phyloP scores from a whole-genome alignment of 1,140 invertebrate species.

The Sitobion miscanthi region DNA sequence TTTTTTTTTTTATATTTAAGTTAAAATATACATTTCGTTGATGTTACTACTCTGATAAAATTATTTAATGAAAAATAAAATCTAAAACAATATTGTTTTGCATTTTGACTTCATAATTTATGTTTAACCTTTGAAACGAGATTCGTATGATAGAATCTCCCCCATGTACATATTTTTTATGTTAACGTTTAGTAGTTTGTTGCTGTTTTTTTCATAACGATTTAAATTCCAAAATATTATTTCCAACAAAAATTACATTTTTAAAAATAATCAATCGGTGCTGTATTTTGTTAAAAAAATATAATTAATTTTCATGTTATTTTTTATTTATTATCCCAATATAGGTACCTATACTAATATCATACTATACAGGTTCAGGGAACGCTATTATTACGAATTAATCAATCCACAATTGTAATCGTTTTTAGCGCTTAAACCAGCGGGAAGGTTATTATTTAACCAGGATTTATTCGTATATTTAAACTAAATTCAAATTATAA shows the following conservation, averaged over 20 bases:
- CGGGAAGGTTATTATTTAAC: background rate
- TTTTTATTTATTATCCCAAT: constrained; percentile 10
- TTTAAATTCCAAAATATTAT: background rate
- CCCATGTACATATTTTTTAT: constrained; percentile 26
- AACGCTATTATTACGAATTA: background rate
- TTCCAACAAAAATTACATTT: background rate
- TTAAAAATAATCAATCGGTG: background rate
- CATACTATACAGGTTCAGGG: background rate
- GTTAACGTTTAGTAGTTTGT: background rate
- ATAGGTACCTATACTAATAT: background rate
- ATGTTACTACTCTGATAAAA: background rate
- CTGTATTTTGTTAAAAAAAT: background rate
- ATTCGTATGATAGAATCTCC: constrained; percentile 16
- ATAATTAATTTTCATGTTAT: background rate
- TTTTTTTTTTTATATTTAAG: background rate
- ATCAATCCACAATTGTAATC: background rate
- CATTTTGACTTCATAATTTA: background rate
- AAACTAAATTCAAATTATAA: constrained; percentile 31
- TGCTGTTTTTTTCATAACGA: background rate
- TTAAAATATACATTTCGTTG: background rate
- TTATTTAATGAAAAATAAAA: constrained; percentile 33
- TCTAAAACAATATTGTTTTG: constrained; percentile 19
- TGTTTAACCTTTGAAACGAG: constrained; percentile 32
- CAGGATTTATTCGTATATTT: constrained; percentile 1
- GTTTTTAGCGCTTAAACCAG: background rate